phyloP scores from a whole-genome alignment of 2,113 vertebrate genomes.

The Chloroceryle aenea region DNA sequence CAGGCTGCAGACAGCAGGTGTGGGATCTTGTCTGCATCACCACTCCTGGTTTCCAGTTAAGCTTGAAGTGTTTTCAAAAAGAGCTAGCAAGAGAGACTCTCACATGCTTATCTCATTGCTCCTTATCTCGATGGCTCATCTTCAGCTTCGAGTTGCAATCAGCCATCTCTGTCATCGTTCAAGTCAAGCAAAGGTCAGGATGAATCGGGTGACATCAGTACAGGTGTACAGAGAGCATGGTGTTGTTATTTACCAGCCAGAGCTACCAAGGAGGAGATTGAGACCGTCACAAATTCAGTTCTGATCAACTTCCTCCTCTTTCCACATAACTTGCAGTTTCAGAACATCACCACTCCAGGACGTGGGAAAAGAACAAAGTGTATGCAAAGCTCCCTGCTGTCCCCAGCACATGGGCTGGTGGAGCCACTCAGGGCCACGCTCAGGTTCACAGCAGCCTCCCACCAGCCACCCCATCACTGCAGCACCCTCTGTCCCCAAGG shows the following conservation, averaged over 20 bases:
- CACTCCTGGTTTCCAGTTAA: not conserved
- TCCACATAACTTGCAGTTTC: not conserved
- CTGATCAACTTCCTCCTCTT: not conserved
- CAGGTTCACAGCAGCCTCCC: not conserved
- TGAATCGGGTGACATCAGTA: not conserved
- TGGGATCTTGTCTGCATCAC: not conserved
- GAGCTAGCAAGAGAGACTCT: not conserved
- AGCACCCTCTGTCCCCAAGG: not conserved
- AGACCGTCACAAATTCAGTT: not conserved
- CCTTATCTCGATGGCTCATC: not conserved
- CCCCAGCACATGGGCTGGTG: not conserved
- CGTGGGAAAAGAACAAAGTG: not conserved
- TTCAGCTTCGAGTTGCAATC: not conserved
- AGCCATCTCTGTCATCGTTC: not conserved
- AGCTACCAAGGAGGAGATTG: not conserved
- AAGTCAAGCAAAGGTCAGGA: not conserved
- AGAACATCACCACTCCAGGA: not conserved
- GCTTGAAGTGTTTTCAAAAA: not conserved
- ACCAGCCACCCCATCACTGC: accelerated
- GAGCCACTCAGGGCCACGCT: not conserved
- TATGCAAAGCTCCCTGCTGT: not conserved
- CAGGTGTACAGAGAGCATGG: not conserved
- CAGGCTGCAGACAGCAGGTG: not conserved
- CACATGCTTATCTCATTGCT: not conserved
- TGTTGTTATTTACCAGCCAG: not conserved